Conservation (phyloP, 2,888 invertebrate species). For the Latrodectus hesperus region DNA sequence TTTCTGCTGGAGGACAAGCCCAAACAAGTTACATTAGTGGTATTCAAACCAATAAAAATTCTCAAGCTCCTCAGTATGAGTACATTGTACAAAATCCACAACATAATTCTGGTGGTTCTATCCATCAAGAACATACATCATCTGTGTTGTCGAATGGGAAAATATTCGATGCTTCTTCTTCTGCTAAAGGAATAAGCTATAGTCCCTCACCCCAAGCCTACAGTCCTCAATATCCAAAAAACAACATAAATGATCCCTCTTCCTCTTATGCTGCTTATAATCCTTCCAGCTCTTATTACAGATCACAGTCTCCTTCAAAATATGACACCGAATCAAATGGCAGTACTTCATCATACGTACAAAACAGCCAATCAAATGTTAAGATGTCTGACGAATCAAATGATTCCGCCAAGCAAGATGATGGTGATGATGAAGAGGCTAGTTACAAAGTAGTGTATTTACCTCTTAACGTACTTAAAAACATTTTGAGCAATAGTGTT, state of each 20-base stretch:
- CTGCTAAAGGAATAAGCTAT: slow-evolving; percentile 52
- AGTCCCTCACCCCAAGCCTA: slow-evolving; percentile 15
- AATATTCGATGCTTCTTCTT: slow-evolving; percentile 35
- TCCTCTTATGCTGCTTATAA: slow-evolving; percentile 21
- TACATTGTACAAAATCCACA: not conserved
- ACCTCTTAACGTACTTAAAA: slow-evolving; percentile 57
- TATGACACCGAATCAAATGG: not conserved
- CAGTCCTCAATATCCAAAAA: not conserved
- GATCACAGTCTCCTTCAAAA: slow-evolving; percentile 13
- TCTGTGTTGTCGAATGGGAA: not conserved
- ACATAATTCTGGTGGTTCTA: not conserved
- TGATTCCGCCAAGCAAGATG: slow-evolving; percentile 17
- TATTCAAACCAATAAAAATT: not conserved
- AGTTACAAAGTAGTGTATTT: slow-evolving; percentile 66
- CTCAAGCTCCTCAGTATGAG: not conserved
- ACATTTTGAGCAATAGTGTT: slow-evolving; percentile 52
- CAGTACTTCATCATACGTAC: slow-evolving; percentile 5
- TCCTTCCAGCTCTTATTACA: not conserved
- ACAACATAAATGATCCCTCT: slow-evolving; percentile 1
- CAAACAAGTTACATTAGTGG: not conserved
- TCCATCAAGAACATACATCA: not conserved
- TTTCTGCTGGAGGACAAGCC: not conserved
- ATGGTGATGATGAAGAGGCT: slow-evolving; percentile 40
- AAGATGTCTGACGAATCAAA: not conserved
- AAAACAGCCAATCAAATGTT: slow-evolving; percentile 1